Evolutionary conservation across 2,797 vertebrate species (phyloP).

Genomic region (Squalus acanthias): DNA sequence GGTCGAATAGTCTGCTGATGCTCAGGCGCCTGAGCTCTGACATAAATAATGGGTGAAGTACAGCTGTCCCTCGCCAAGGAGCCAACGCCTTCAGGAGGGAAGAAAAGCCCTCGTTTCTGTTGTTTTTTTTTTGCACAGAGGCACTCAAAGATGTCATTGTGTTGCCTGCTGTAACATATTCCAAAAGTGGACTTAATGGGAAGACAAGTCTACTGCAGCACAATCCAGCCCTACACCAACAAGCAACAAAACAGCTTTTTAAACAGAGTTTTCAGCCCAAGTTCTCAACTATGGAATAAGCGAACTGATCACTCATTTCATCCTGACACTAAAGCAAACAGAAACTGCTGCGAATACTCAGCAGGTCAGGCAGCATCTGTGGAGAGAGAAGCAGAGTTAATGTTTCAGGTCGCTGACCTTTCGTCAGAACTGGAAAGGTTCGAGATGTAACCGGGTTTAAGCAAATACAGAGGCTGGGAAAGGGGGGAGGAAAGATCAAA

Average conservation of each 20-base stretch:
- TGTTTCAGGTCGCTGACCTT: no score
- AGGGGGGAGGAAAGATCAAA: no score
- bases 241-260: background rate
- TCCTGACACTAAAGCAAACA: background rate
- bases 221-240: background rate
- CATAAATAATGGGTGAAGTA: background rate
- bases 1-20: background rate
- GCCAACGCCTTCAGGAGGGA: background rate
- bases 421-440: no score
- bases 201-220: background rate
- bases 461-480: no score
- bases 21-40: background rate
- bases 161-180: background rate
- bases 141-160: background rate
- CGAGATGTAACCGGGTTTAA: no score
- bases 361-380: no score
- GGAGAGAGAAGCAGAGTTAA: no score
- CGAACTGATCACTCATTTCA: background rate
- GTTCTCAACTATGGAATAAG: background rate
- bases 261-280: background rate
- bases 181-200: background rate
- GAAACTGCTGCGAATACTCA: background rate
- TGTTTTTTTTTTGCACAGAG: background rate
- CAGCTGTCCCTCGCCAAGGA: background rate
- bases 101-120: background rate